These are phyloP conservation scores for Hesperophylax magnus DNA, from an alignment of 1,140 invertebrate species.

Conservation along the genomic window DNA sequence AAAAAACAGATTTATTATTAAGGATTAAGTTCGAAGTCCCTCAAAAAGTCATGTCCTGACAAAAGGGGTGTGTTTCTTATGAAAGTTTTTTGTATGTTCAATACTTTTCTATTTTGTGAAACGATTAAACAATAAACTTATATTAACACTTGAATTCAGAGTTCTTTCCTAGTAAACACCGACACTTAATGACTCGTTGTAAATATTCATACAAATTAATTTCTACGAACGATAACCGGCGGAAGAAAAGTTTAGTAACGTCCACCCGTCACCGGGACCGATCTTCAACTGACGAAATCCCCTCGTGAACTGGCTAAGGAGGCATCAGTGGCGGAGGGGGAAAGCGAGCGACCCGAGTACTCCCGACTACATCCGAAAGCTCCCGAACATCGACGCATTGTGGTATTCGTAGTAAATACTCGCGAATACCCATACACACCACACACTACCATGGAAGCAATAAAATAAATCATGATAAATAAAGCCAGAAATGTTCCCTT, in stretches of 20 bases:
- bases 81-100: conserved; percentile 19
- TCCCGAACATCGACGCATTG: conserved; percentile 43
- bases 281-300: conserved; percentile 51
- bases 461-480: conserved; percentile 47
- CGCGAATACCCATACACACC: conserved; percentile 28
- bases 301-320: conserved; percentile 44
- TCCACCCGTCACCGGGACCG: conserved; percentile 40
- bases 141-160: conserved; percentile 6
- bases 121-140: conserved; percentile 19
- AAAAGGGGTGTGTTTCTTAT: conserved; percentile 46
- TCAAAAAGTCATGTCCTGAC: conserved; percentile 7
- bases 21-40: not conserved
- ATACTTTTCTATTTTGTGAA: not conserved
- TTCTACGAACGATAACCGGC: conserved; percentile 46
- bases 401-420: conserved; percentile 20
- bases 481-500: conserved; percentile 34
- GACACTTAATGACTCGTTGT: conserved; percentile 17
- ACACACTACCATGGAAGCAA: conserved; percentile 13
- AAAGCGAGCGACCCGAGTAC: conserved; percentile 28
- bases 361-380: conserved; percentile 17
- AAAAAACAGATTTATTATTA: not conserved
- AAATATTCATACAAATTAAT: conserved; percentile 38
- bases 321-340: conserved; percentile 37
- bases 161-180: conserved; percentile 24
- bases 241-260: conserved; percentile 34